phyloP scores from a whole-genome alignment of 2,113 vertebrate species.

The Platycercus adscitus region DNA sequence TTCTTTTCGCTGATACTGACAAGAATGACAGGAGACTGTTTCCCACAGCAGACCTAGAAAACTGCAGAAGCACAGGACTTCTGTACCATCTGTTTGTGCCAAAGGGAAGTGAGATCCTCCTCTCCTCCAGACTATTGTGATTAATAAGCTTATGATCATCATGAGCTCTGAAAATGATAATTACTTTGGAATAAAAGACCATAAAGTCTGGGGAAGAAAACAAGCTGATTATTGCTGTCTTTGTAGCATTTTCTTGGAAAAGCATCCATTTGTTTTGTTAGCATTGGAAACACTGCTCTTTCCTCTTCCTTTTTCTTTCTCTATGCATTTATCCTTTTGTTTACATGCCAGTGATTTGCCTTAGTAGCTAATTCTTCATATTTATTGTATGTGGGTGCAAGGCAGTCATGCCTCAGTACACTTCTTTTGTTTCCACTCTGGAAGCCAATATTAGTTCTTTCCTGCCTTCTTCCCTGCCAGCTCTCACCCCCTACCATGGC shows the following conservation, averaged over 20 bases:
- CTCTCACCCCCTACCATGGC: rapidly evolving
- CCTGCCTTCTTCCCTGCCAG: rapidly evolving
- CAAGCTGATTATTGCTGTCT: not conserved
- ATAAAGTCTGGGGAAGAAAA: not conserved
- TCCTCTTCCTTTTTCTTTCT: not conserved
- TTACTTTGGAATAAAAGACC: not conserved
- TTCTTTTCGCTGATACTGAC: not conserved
- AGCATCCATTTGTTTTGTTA: not conserved
- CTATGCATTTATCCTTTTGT: not conserved
- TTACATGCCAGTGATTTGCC: not conserved
- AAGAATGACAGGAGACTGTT: not conserved
- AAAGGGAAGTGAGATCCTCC: not conserved
- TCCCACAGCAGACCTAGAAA: not conserved
- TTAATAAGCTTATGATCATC: not conserved
- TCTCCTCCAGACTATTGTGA: not conserved
- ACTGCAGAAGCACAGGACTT: not conserved
- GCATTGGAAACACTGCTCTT: not conserved
- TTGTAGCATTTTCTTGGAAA: not conserved
- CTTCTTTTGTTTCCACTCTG: not conserved
- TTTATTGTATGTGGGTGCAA: not conserved
- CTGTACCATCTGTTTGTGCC: not conserved
- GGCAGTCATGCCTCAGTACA: not conserved
- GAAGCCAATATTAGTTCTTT: not conserved
- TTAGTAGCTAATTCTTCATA: not conserved
- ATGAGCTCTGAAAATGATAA: not conserved